Conservation (phyloP, 2,888 invertebrate species). For the Agrotis ipsilon region DNA sequence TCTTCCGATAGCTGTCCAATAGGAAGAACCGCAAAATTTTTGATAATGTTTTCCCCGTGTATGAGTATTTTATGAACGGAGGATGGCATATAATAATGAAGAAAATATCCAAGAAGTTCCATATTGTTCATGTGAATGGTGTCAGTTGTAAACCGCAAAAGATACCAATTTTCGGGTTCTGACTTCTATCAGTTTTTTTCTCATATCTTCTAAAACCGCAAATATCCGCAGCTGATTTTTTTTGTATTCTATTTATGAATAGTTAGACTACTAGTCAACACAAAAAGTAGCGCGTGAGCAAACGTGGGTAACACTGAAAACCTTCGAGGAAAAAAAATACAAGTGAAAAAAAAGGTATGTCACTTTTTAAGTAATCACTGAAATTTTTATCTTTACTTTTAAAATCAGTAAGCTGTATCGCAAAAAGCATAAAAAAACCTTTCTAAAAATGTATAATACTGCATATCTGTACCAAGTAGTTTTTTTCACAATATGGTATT, state of each 20-base stretch:
- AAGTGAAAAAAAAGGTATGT: background rate
- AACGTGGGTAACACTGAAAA: conserved; percentile 1
- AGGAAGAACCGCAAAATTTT: no score
- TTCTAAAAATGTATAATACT: no score
- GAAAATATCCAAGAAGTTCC: conserved; percentile 1
- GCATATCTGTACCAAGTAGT: no score
- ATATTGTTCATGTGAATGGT: conserved; percentile 2
- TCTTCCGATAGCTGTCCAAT: no score
- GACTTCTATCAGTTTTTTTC: conserved; percentile 1
- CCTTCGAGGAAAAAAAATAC: background rate
- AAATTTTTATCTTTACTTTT: background rate
- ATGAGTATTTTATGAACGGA: no score
- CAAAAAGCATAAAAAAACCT: no score
- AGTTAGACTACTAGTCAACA: background rate
- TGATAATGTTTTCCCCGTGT: no score
- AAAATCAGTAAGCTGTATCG: no score
- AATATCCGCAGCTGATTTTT: no score
- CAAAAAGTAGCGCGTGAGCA: background rate
- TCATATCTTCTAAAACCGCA: conserved; percentile 2
- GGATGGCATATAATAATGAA: no score
- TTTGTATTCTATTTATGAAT: no score
- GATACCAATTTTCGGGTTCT: conserved; percentile 3
- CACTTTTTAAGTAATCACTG: conserved; percentile 4
- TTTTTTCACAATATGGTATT: no score
- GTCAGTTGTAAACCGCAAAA: background rate